Evolutionary conservation across 2,797 vertebrate genomes (phyloP).

Genomic region (Bradypodion ventrale): DNA sequence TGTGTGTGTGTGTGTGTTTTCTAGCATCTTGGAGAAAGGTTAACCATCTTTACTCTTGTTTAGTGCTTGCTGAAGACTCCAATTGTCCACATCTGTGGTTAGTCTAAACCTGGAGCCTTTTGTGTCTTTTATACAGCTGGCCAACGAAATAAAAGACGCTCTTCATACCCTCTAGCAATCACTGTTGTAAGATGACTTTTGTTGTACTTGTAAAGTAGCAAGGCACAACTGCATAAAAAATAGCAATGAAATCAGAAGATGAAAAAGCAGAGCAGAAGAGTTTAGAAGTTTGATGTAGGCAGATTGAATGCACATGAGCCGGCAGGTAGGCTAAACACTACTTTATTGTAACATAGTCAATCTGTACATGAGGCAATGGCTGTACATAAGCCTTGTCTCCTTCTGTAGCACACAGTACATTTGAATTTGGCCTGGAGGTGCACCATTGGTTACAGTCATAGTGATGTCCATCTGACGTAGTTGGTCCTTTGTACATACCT

Average conservation of each 20-base stretch:
- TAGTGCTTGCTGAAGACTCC: constrained; percentile 41
- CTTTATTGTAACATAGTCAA: no score
- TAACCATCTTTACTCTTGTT: constrained; percentile 25
- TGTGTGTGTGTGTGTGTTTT: constrained; percentile 25
- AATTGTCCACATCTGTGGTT: constrained; percentile 47
- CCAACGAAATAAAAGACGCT: constrained; percentile 46
- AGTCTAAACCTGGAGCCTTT: constrained; percentile 45
- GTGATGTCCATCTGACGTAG: no score
- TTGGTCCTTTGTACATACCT: no score
- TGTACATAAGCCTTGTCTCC: no score
- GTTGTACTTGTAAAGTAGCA: constrained; percentile 15
- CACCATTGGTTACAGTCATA: no score
- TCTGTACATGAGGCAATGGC: no score
- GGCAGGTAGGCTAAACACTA: no score
- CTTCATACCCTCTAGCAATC: constrained; percentile 34
- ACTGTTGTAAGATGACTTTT: constrained; percentile 35
- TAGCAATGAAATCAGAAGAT: background rate
- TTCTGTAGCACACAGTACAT: no score
- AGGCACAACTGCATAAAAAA: constrained; percentile 21
- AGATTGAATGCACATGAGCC: no score
- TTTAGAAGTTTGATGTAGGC: no score
- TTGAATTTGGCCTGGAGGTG: no score
- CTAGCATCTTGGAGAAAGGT: constrained; percentile 37
- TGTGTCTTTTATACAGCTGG: constrained; percentile 47
- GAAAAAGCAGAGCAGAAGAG: no score